Evolutionary conservation across 2,888 invertebrate species (phyloP).

Genomic region (Eucriotettix oculatus): DNA sequence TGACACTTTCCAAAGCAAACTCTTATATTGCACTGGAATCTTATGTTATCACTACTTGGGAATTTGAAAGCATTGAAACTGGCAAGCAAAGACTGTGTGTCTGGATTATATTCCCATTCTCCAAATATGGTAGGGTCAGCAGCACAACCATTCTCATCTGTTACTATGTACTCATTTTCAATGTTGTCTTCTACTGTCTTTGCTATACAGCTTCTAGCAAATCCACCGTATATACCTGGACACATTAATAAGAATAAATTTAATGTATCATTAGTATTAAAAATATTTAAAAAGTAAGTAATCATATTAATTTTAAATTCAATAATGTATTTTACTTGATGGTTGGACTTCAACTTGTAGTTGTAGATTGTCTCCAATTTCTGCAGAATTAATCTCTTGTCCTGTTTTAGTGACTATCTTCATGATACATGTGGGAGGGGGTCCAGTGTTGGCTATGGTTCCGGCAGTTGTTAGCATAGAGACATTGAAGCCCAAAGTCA

Average conservation of each 20-base stretch:
- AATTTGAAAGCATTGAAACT: slow-evolving; percentile 90
- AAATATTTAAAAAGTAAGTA: too few species aligned
- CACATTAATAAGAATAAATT: too few species aligned
- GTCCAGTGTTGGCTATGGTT: slow-evolving; percentile 87
- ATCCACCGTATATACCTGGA: slow-evolving; percentile 78
- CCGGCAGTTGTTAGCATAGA: slow-evolving; percentile 91
- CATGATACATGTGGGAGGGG: slow-evolving; percentile 85
- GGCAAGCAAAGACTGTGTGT: slow-evolving; percentile 69
- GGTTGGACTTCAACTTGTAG: slow-evolving; percentile 74
- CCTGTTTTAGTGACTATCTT: slow-evolving; percentile 74
- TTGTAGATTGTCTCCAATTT: slow-evolving; percentile 79
- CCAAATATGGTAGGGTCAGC: slow-evolving; percentile 85
- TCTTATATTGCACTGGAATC: slow-evolving; percentile 89
- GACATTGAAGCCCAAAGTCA: slow-evolving; percentile 84
- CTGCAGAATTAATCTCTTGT: slow-evolving; percentile 76
- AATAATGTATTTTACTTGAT: slow-evolving; percentile 22
- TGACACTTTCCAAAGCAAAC: slow-evolving; percentile 92
- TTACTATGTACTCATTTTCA: slow-evolving; percentile 82
- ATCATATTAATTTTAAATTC: too few species aligned
- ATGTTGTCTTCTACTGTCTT: slow-evolving; percentile 78
- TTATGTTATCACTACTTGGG: slow-evolving; percentile 83
- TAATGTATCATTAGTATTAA: too few species aligned
- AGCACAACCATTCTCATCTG: slow-evolving; percentile 86
- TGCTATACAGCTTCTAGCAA: slow-evolving; percentile 82
- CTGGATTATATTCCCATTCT: slow-evolving; percentile 80